Percentiles rank a stretch among this genome's conserved stretches.
Evolutionary conservation across 2,113 vertebrate genomes (phyloP).

Genomic region (Seriola dumerili): DNA sequence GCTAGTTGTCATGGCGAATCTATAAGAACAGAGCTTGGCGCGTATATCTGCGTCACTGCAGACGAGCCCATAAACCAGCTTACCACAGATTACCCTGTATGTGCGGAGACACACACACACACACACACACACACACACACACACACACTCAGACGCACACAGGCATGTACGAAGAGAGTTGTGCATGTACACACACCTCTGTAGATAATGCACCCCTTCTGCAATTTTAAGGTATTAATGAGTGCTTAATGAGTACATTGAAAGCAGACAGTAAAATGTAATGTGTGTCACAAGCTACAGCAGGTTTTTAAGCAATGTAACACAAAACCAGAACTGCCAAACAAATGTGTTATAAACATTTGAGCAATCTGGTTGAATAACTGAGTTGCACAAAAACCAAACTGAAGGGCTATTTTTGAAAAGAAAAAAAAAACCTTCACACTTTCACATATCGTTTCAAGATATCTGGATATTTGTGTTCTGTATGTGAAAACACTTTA

Average conservation of each 20-base stretch:
- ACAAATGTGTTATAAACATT: not conserved
- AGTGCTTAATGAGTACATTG: not conserved
- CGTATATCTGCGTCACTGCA: constrained; percentile 79
- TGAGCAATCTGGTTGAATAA: not conserved
- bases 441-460: not conserved
- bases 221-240: not conserved
- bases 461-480: not conserved
- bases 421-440: not conserved
- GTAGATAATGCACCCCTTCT: not conserved
- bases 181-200: not conserved
- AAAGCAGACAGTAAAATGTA: not conserved
- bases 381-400: not conserved
- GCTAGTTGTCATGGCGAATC: constrained; percentile 76
- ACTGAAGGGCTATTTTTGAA: not conserved
- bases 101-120: constrained; percentile 61
- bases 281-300: not conserved
- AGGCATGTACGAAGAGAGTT: constrained; percentile 3
- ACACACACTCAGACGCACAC: constrained; percentile 20
- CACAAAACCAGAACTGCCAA: not conserved
- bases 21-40: constrained; percentile 66
- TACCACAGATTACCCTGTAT: constrained; percentile 82
- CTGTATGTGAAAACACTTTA: not conserved
- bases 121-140: constrained; percentile 39
- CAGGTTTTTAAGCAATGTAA: not conserved
- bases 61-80: constrained; percentile 83